Evolutionary conservation across 2,888 invertebrate genomes (phyloP), one percentile per base, ranked within the genome.

Genomic region (Papilio elwesi): DNA sequence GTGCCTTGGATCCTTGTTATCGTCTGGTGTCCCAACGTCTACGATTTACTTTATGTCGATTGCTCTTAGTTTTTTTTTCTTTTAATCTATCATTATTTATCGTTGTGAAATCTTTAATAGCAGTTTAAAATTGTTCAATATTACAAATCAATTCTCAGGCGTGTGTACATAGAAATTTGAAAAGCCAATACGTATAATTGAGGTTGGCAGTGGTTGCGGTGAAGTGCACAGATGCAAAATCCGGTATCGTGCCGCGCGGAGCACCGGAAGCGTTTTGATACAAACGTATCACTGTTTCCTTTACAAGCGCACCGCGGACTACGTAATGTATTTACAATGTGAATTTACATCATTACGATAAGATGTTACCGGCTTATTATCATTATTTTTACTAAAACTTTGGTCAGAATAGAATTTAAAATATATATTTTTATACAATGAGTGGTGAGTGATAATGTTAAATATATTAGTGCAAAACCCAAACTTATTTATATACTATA

Each of bases 281-380:
- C 38, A 86, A 90, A 87, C 87, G 85, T 80, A 84, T 82, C 86
- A 86, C 85, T 88, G 88, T 89, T 89, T 90, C 88, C 89, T 83
- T 75, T 82, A 81, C 80, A 82, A 26, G 26, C 26, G 81, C 78
- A 75, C 75, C 76, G 76, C 73, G 74, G 73, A 67, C 48, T 59
- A 72, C 77, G 74, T 72, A 75, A 76, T 76, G 78, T 80, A n/a
- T n/a, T n/a, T n/a, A 82, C 81, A 84, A 85, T 82, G 81, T 80
- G 74, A 79, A 65, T 65, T 57, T 69, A 26, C 48, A 15, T 48
- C 26, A 26, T 47, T 59, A 66, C 26, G 66, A 67, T 73, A 73
- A 69, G 68, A 68, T 62, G 59, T 59, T 52, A 52, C n/a, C 48
- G 43, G 59, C 15, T 52, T 63, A 12, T 49, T 55, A 36, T 47